Evolutionary conservation across 2,113 vertebrate species (phyloP), one percentile per base, ranked within the genome.

Genomic region (Tetrax tetrax): DNA sequence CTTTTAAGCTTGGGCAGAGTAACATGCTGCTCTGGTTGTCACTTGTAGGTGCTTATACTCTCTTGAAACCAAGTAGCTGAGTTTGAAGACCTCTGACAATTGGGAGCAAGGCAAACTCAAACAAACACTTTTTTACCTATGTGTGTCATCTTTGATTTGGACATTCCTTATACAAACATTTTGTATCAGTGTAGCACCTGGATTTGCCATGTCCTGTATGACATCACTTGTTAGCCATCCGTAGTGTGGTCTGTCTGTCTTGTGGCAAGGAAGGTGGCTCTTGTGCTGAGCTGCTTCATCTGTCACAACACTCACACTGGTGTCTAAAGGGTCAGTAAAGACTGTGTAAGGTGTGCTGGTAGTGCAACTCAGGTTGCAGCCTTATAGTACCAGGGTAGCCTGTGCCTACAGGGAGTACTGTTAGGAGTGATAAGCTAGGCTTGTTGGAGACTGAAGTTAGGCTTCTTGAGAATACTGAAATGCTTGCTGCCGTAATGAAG

Each of bases 401-500:
- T 82, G 38, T 77, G 23, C 21, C 45, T 50, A 6, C 15, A 31
- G 45, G 27, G 6, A 56, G 6, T 41, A 9, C 31, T 50, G 41
- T 28, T 65, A 47, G 41, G 12, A 86, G 35, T 33, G 14, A 11
- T 23, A 12, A 43, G 15, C 53, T 70, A 24, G 45, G 10, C n/a
- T 59, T 59, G 11, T 35, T 43, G 8, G 37, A 66, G 47, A 6
- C 25, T 0, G 0, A 7, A 41, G 64, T 0, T 43, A 43, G 41
- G 41, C 41, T 43, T 43, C 14, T 43, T 84, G 14, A 31, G 35
- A 51, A 23, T 47, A 53, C 0, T 38, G 17, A 53, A 33, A 17
- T 74, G 12, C 15, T 82, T 5, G 0, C n/a, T 2, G 3, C 43
- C 47, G 47, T 61, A 8, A 13, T 8, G 10, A 66, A 78, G 76